phyloP scores from a whole-genome alignment of 2,888 invertebrate genomes.

The Agonopterix subpropinquella region DNA sequence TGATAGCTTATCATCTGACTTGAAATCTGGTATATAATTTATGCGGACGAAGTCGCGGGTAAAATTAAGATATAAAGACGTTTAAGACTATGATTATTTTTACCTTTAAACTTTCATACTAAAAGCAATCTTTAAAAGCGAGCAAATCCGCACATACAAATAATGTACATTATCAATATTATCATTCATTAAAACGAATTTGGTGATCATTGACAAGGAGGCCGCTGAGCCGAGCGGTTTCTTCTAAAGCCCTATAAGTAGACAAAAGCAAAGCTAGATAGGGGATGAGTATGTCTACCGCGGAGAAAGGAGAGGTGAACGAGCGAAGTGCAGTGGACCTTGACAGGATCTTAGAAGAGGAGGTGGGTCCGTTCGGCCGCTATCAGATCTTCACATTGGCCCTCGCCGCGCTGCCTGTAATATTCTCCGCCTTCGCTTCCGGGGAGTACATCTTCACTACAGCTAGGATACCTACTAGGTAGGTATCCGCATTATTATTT shows the following conservation, averaged over 20 bases:
- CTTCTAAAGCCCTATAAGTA: background rate
- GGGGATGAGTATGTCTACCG: slow-evolving; percentile 22
- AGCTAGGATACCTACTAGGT: slow-evolving; percentile 60
- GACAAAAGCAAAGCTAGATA: background rate
- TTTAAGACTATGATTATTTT: no score
- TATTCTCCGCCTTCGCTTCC: slow-evolving; percentile 60
- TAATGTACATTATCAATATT: no score
- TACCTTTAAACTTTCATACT: no score
- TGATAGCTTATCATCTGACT: no score
- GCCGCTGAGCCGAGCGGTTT: background rate
- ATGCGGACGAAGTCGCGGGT: no score
- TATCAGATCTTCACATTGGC: slow-evolving; percentile 54
- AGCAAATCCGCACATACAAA: no score
- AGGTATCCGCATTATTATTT: background rate
- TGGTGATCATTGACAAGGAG: no score
- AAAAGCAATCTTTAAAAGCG: no score
- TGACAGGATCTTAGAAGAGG: slow-evolving; percentile 51
- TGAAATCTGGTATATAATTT: no score
- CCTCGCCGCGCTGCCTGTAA: slow-evolving; percentile 53
- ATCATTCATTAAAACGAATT: no score
- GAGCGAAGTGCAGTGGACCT: slow-evolving; percentile 34
- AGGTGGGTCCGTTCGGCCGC: slow-evolving; percentile 58
- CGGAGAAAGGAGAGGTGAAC: slow-evolving; percentile 27
- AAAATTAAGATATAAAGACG: no score
- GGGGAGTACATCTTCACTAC: slow-evolving; percentile 67